Base-by-base conservation (phyloP, 2,888 invertebrate genomes). In the Chrysopilus asiliformis region DNA sequence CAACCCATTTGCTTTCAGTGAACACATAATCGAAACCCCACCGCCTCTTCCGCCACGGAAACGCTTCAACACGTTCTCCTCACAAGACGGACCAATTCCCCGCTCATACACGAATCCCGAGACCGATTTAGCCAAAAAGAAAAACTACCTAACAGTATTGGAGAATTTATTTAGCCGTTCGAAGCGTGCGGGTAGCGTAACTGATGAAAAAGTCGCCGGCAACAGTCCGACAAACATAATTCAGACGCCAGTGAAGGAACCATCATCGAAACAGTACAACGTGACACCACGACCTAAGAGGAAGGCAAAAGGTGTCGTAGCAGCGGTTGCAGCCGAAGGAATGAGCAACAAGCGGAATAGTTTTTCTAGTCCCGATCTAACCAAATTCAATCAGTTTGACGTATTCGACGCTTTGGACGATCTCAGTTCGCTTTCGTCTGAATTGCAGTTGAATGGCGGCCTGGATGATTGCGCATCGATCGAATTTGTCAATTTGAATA, bases 51-150 rank as follows among this genome's bases (percentile, higher is more conserved):
- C 58, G 5, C 59, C 56, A 12, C 54, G 63, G 1, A 58, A 53
- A 26, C 53, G 63, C 6, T 53, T 60, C 4, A 62, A 64, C 29
- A 64, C 64, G 1, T 58, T 52, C 9, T 22, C 22, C 7, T 28
- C 16, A 36, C 48, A 53, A 4, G 47, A 49, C 1, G 53, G 53
- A 17, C 9, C 17, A 8, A 53, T 64, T 25, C 60, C 52, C 3
- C 59, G 64, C 8, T 57, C 52, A 4, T 56, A 52, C 40, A 64
- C 63, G 20, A 62, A 57, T 49, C 63, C 63, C 3, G 63, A 64
- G 44, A 50, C 53, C 1, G 60, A 61, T 39, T 39, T 60, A 41
- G 55, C 55, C 3, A 58, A 56, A 29, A 60, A 59, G 44, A 45
- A 43, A 29, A 60, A 60, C 15, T 41, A 44, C 24, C 34, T 41